Conservation (phyloP, 2,888 invertebrate species). For the Agonopterix arenella region DNA sequence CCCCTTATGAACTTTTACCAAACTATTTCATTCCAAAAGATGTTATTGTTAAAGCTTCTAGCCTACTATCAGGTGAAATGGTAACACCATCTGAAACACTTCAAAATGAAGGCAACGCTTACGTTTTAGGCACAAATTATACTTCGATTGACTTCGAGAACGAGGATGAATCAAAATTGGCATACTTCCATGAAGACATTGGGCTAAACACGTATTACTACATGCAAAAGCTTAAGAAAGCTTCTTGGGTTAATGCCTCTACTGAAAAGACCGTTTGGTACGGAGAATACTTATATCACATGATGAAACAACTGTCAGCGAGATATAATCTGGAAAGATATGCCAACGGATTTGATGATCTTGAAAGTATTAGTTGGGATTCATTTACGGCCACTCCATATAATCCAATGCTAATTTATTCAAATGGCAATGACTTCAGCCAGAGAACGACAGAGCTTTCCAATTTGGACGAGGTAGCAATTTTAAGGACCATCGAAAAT, state of each 20-base stretch:
- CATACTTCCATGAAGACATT: conserved; percentile 84
- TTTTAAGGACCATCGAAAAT: conserved; percentile 50
- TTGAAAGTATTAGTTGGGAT: conserved; percentile 73
- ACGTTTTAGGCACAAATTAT: conserved; percentile 55
- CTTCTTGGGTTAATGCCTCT: conserved; percentile 71
- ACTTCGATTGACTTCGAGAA: conserved; percentile 52
- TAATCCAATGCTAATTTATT: conserved; percentile 78
- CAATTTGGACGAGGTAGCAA: conserved; percentile 38
- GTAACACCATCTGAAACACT: conserved; percentile 36
- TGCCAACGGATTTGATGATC: conserved; percentile 78
- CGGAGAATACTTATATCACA: conserved; percentile 79
- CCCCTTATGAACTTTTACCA: conserved; percentile 81
- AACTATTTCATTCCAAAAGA: conserved; percentile 80
- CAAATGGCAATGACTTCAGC: conserved; percentile 79
- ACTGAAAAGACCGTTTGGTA: conserved; percentile 60
- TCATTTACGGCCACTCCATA: conserved; percentile 67
- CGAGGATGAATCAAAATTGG: conserved; percentile 75
- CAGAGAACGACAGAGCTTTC: conserved; percentile 64
- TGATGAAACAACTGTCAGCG: conserved; percentile 81
- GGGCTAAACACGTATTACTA: conserved; percentile 82
- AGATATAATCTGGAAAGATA: conserved; percentile 84
- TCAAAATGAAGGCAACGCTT: conserved; percentile 53
- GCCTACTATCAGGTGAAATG: conserved; percentile 38
- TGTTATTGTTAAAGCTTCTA: conserved; percentile 66
- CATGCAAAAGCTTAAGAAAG: conserved; percentile 68